These are phyloP conservation scores for Pogonophryne albipinna DNA, from an alignment of 2,797 vertebrate species.

Conservation along the genomic window DNA sequence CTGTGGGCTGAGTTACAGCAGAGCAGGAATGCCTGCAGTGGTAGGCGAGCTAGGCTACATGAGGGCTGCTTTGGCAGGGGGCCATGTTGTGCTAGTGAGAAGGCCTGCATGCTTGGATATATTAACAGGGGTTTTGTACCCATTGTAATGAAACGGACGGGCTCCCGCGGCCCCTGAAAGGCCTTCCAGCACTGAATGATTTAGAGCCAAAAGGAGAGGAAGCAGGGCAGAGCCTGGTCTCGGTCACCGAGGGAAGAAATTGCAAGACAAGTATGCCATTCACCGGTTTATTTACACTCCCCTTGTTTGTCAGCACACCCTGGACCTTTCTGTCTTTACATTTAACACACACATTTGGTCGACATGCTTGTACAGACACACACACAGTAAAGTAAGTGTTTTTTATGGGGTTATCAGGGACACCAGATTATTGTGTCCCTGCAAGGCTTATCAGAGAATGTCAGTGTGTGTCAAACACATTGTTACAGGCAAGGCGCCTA, in stretches of 20 bases:
- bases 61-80: slow-evolving; percentile 71
- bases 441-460: slow-evolving; percentile 51
- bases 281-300: slow-evolving; percentile 63
- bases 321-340: slow-evolving; percentile 43
- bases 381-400: slow-evolving; percentile 49
- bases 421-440: slow-evolving; percentile 48
- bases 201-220: slow-evolving; percentile 60
- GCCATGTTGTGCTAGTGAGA: slow-evolving; percentile 79
- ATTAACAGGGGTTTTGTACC: slow-evolving; percentile 79
- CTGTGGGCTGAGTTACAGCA: slow-evolving; percentile 53
- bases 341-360: slow-evolving; percentile 49
- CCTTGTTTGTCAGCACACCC: slow-evolving; percentile 62
- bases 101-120: slow-evolving; percentile 77
- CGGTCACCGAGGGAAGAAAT: slow-evolving; percentile 46
- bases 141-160: slow-evolving; percentile 70
- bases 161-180: slow-evolving; percentile 63
- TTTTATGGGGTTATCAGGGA: slow-evolving; percentile 62
- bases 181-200: slow-evolving; percentile 59
- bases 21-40: slow-evolving; percentile 64
- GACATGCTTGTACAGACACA: slow-evolving; percentile 34
- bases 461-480: slow-evolving; percentile 25
- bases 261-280: slow-evolving; percentile 64
- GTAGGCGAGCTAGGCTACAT: slow-evolving; percentile 54
- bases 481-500: slow-evolving; percentile 14
- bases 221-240: slow-evolving; percentile 44